Base-by-base conservation (phyloP, 2,797 vertebrate species). In the Poliocrania exsul region DNA sequence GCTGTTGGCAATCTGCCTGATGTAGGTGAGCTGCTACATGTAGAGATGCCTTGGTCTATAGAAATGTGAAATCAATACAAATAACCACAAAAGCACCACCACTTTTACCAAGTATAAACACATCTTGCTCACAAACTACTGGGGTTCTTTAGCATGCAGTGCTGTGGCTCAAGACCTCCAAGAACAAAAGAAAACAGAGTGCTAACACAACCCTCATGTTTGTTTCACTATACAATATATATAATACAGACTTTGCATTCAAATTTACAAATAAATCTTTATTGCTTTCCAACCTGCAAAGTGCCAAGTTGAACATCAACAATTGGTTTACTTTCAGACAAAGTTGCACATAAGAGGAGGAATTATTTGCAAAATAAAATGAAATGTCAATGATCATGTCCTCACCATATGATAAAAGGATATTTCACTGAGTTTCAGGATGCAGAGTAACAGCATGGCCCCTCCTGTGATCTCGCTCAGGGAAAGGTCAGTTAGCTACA, bases 321-420 rank as follows among this genome's bases (percentile, higher is more conserved):
- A 70, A 46, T 6, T 33, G 33, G 40, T 62, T 79, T 77, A 1
- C 11, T 73, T 92, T 81, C 67, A 80, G 77, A 67, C 42, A 80
- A 86, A 33, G 64, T 2, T 5, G 5, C 18, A 42, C 19, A 6
- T 19, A 61, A 71, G 26, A 67, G 28, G 38, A 1, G 3, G 53
- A 84, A 90, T 86, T 73, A 88, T 84, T 93, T 82, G 82, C 85
- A 88, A 95, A 91, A 70, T 85, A 91, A 85, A 74, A 73, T 44
- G 50, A 93, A 88, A n/a, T 26, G n/a, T 50, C 81, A 77, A 60
- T 80, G 62, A 79, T 66, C 2, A 2, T 62, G 61, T 86, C 51
- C 56, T 88, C 28, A 33, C 17, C 13, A 29, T 54, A 84, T 2
- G 5, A 86, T 57, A 67, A 93, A 95, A 86, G 56, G 46, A 6